Evolutionary conservation across 1,140 invertebrate genomes (phyloP).

Genomic region (Leptonema lineaticorne): DNA sequence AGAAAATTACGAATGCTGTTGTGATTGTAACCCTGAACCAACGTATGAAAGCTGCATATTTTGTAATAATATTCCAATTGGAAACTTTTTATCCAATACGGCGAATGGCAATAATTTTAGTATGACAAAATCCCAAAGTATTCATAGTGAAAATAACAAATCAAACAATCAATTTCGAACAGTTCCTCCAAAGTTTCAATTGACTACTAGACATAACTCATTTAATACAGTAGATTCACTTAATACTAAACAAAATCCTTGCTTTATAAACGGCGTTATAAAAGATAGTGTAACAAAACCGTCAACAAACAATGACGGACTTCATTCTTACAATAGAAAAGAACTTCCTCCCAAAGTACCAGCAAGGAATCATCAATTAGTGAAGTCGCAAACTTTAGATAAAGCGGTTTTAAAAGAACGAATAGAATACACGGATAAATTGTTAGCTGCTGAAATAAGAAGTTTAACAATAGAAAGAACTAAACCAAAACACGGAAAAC

Average conservation of each 20-base stretch:
- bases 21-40: slow-evolving; percentile 28
- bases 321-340: slow-evolving; percentile 56
- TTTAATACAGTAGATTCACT: slow-evolving; percentile 49
- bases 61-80: slow-evolving; percentile 10
- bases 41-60: slow-evolving; percentile 32
- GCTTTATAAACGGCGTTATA: slow-evolving; percentile 41
- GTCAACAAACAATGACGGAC: slow-evolving; percentile 51
- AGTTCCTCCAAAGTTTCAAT: slow-evolving; percentile 34
- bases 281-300: slow-evolving; percentile 52
- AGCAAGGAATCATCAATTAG: slow-evolving; percentile 35
- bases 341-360: slow-evolving; percentile 48
- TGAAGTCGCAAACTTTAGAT: slow-evolving; percentile 47
- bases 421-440: slow-evolving; percentile 56
- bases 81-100: neutral
- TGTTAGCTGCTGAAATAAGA: slow-evolving; percentile 54
- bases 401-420: slow-evolving; percentile 52
- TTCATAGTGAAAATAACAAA: slow-evolving; percentile 1
- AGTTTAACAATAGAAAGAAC: slow-evolving; percentile 52
- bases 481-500: slow-evolving; percentile 28
- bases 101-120: slow-evolving; percentile 25
- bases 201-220: slow-evolving; percentile 49
- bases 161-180: neutral
- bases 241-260: slow-evolving; percentile 25
- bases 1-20: slow-evolving; percentile 55
- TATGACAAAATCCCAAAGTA: neutral